Percentiles rank a stretch among this genome's conserved stretches.
Conservation (phyloP, 2,113 vertebrate genomes). For the Sula dactylatra region DNA sequence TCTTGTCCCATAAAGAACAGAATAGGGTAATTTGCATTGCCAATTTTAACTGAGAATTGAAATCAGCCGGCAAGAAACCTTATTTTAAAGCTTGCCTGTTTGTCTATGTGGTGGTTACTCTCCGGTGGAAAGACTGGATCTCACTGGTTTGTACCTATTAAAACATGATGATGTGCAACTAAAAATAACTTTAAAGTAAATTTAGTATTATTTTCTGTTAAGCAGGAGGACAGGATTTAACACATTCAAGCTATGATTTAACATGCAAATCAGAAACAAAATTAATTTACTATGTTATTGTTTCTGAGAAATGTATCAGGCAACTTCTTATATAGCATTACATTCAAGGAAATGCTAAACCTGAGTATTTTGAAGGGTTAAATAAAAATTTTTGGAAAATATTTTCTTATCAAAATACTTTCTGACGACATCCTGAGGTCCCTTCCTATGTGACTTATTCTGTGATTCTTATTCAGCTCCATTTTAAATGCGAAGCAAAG, state of each 20-base stretch:
- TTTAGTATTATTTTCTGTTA: background rate
- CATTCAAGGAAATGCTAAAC: background rate
- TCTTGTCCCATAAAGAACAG: background rate
- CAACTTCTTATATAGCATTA: background rate
- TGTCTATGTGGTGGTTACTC: background rate
- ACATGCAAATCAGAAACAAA: background rate
- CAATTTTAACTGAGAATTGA: background rate
- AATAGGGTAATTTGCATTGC: background rate
- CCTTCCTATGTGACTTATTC: background rate
- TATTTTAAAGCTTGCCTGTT: conserved; percentile 1
- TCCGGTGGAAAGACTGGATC: conserved; percentile 16
- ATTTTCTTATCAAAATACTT: background rate
- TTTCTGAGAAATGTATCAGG: background rate
- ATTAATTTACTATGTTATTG: background rate
- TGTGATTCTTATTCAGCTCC: background rate
- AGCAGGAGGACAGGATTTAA: background rate
- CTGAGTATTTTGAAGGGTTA: background rate
- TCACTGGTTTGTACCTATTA: background rate
- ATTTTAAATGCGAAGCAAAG: background rate
- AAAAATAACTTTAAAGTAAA: conserved; percentile 2
- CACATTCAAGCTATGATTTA: background rate
- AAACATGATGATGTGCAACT: background rate
- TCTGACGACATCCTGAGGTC: background rate
- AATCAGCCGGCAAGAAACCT: background rate
- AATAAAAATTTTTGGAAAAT: background rate